Evolutionary conservation across 2,888 invertebrate species (phyloP).

Genomic region (Strigamia maritima): DNA sequence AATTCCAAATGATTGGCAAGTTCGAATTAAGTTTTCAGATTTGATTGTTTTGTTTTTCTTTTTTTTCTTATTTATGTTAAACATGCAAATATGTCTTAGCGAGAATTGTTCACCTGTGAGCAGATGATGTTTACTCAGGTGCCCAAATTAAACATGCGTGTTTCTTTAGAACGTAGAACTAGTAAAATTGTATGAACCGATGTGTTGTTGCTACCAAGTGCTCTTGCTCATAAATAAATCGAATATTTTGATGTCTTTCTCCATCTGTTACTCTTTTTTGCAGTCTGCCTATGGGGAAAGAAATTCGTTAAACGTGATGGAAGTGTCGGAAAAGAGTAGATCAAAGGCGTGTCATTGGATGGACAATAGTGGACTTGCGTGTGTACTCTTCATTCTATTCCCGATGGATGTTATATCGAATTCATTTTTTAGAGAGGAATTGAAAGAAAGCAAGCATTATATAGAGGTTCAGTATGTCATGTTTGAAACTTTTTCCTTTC

Average conservation of each 20-base stretch:
- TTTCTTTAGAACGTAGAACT: neutral
- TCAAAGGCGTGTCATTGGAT: slow-evolving; percentile 25
- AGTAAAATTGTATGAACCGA: neutral
- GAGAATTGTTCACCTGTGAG: slow-evolving; percentile 8
- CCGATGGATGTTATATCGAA: slow-evolving; percentile 10
- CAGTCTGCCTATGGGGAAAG: neutral
- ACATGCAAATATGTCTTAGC: neutral
- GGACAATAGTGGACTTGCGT: neutral
- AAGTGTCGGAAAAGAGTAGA: neutral
- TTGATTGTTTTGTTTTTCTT: neutral
- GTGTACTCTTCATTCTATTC: neutral
- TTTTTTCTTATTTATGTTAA: neutral
- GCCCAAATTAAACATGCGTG: neutral
- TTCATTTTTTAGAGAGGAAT: neutral
- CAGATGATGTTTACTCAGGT: neutral
- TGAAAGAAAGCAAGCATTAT: neutral
- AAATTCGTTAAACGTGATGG: neutral
- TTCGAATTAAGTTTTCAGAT: neutral
- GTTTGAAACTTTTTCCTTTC: neutral
- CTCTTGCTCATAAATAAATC: slow-evolving; percentile 6
- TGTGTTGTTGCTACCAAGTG: neutral
- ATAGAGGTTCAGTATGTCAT: neutral
- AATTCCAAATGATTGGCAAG: neutral
- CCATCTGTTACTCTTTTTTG: slow-evolving; percentile 13
- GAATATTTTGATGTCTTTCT: slow-evolving; percentile 17